Conservation (phyloP, 2,797 vertebrate genomes). For the Enteromius thamalakanensis region DNA sequence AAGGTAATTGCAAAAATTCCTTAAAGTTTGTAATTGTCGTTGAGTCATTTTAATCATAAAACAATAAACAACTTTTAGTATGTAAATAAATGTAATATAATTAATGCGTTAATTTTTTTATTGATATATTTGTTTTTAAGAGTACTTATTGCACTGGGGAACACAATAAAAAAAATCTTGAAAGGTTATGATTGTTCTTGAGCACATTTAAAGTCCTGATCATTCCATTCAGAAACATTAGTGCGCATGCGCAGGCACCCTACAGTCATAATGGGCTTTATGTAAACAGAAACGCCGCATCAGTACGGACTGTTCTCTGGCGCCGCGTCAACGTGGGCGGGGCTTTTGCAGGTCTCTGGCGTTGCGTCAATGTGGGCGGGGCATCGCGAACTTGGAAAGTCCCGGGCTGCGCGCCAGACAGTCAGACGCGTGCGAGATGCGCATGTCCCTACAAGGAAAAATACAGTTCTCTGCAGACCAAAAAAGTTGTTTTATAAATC, state of each 20-base stretch:
- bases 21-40: not conserved
- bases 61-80: not conserved
- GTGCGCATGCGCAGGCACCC: slow-evolving; percentile 25
- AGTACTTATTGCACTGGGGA: not conserved
- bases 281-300: slow-evolving; percentile 76
- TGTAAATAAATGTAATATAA: not conserved
- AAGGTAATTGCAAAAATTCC: not conserved
- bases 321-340: slow-evolving; percentile 67
- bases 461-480: slow-evolving; percentile 54
- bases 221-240: not conserved
- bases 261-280: slow-evolving; percentile 58
- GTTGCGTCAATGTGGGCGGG: slow-evolving; percentile 46
- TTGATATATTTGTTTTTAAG: not conserved
- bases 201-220: slow-evolving; percentile 11
- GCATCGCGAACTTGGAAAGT: slow-evolving; percentile 78
- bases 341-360: slow-evolving; percentile 45
- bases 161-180: accelerated
- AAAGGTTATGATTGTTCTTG: not conserved
- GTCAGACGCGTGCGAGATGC: slow-evolving; percentile 66
- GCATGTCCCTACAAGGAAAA: slow-evolving; percentile 70
- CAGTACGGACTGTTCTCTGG: slow-evolving; percentile 69
- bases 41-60: not conserved
- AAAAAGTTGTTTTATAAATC: slow-evolving; percentile 36
- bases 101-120: not conserved
- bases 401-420: slow-evolving; percentile 89